phyloP scores from a whole-genome alignment of 2,113 vertebrate genomes.

The Apistogramma diplotaenia region DNA sequence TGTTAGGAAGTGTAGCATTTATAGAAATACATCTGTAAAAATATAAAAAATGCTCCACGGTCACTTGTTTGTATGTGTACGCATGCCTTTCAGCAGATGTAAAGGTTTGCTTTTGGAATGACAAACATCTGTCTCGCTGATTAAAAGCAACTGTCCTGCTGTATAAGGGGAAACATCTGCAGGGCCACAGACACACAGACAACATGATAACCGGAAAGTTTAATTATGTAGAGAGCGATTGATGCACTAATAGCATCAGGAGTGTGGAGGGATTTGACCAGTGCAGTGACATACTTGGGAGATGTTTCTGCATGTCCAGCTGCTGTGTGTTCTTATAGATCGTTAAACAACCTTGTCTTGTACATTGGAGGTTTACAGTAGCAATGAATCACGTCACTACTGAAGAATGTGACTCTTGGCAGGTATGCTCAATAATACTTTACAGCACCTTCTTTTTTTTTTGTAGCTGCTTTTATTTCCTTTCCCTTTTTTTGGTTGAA shows the following conservation, averaged over 20 bases:
- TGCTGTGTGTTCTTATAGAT: constrained; percentile 14
- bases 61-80: neutral
- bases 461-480: neutral
- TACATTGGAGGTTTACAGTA: neutral
- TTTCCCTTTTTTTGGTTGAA: neutral
- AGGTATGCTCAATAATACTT: neutral
- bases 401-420: neutral
- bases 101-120: constrained; percentile 45
- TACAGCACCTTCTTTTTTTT: neutral
- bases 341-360: neutral
- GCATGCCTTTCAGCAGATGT: constrained; percentile 21
- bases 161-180: constrained; percentile 65
- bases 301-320: constrained; percentile 25
- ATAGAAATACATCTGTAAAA: neutral
- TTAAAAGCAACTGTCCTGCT: constrained; percentile 62
- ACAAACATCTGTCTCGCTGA: constrained; percentile 54
- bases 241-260: constrained; percentile 46
- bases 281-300: constrained; percentile 37
- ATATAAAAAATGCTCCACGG: neutral
- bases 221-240: constrained; percentile 67
- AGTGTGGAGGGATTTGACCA: constrained; percentile 16
- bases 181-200: constrained; percentile 65
- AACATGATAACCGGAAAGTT: constrained; percentile 64
- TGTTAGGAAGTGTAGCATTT: neutral
- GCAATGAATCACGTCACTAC: neutral